Base-by-base conservation (phyloP, 2,113 vertebrate species). In the Datnioides undecimradiatus region DNA sequence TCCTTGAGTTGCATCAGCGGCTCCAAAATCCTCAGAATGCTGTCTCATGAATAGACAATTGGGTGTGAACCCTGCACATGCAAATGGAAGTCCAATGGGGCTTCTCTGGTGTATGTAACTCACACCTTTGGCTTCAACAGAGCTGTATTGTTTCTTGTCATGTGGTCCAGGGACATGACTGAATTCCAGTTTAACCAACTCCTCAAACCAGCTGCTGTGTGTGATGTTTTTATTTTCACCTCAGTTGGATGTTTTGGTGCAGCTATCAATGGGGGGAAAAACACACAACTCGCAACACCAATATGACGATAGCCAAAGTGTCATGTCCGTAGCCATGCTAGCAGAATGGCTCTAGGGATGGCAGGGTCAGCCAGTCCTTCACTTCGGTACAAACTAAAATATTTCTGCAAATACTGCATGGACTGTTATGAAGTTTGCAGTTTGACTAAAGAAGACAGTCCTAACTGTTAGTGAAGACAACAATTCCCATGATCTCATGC, bases 1-100 rank as follows among this genome's bases (percentile, higher is more conserved):
- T 34, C 83, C 34, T 60, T 25, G 33, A 43, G 57, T 87, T 88
- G 80, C 88, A 82, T 90, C 86, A 91, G 64, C 63, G 69, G 58
- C 63, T 36, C 14, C 40, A 19, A 63, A 80, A 77, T 66, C 77
- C 58, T 55, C 52, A 36, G 38, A 69, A 75, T 55, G 62, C 38
- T 40, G 65, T 59, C 69, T 76, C 70, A 58, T 70, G 36, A 85
- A 81, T 48, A 77, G 49, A 54, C 45, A 72, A 82, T 80, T 36
- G 58, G 34, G 64, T 33, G 6, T 43, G 49, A 79, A 49, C 41
- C 48, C 73, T 25, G 73, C 41, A 64, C 29, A 43, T 58, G 34
- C 60, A 29, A 68, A 78, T 33, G 12, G 49, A 69, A 66, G 60
- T 52, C 27, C 71, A 27, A 2, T 14, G 14, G 40, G 29, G 48